Evolutionary conservation across 2,113 vertebrate species (phyloP).

Genomic region (Gnathonemus echidnorhynchus): DNA sequence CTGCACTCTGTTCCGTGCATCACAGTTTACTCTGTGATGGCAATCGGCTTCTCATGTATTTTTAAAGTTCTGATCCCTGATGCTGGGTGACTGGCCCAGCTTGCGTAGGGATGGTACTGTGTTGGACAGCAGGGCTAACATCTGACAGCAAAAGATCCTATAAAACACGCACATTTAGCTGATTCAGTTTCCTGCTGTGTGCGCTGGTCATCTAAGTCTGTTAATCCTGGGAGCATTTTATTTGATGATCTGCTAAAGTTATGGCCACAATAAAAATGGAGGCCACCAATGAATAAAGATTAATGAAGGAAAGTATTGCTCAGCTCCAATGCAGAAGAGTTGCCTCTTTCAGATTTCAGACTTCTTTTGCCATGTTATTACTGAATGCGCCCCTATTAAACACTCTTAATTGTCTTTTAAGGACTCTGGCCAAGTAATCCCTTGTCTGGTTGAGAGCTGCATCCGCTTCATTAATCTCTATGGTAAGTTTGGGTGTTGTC

Average conservation of each 20-base stretch:
- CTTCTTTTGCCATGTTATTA: not conserved
- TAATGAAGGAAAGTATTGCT: not conserved
- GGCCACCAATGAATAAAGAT: not conserved
- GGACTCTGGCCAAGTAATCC: conserved; percentile 93
- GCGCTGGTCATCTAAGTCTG: not conserved
- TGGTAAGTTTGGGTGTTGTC: conserved; percentile 59
- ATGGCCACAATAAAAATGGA: not conserved
- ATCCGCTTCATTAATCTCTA: conserved; percentile 97
- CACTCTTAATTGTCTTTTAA: conserved; percentile 42
- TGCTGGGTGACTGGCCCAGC: not conserved
- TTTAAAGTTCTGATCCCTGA: not conserved
- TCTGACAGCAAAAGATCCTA: not conserved
- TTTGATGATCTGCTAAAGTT: not conserved
- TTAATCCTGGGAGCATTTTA: not conserved
- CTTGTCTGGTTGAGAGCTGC: conserved; percentile 94
- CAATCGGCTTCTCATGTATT: not conserved
- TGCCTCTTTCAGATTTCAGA: not conserved
- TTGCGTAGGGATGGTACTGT: not conserved
- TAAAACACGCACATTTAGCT: not conserved
- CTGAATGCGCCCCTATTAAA: not conserved
- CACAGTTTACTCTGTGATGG: not conserved
- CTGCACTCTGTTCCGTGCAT: not conserved
- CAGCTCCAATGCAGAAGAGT: not conserved
- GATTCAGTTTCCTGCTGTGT: not conserved
- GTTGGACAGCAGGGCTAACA: not conserved